Evolutionary conservation across 2,888 invertebrate genomes (phyloP).

Genomic region (Parascotia fuliginaria): DNA sequence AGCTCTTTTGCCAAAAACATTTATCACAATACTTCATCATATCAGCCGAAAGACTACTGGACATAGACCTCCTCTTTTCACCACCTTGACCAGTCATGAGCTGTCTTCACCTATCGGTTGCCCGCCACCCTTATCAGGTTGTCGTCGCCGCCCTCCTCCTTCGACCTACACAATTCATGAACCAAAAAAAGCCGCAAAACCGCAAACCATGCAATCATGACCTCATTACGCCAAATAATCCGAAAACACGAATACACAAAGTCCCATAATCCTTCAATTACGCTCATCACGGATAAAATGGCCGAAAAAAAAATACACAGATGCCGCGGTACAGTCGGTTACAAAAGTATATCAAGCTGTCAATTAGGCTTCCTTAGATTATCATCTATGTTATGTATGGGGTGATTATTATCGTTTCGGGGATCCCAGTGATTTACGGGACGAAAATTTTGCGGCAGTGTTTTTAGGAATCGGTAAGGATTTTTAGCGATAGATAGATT

Average conservation of each 20-base stretch:
- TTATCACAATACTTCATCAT: too few species aligned
- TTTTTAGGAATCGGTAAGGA: neutral
- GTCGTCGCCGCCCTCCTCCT: too few species aligned
- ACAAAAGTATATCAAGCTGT: slow-evolving; percentile 68
- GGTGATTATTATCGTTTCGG: slow-evolving; percentile 52
- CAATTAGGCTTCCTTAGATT: slow-evolving; percentile 69
- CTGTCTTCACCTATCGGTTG: too few species aligned
- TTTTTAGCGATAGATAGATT: slow-evolving; percentile 13
- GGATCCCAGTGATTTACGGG: slow-evolving; percentile 50
- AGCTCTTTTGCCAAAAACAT: too few species aligned
- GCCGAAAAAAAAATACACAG: slow-evolving; percentile 12
- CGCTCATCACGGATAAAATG: slow-evolving; percentile 1
- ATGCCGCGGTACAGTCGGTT: slow-evolving; percentile 39
- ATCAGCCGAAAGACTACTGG: too few species aligned
- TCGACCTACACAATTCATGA: too few species aligned
- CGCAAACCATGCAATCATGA: too few species aligned
- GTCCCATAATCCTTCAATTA: neutral
- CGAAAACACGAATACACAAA: neutral
- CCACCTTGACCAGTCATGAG: too few species aligned
- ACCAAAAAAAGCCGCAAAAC: too few species aligned
- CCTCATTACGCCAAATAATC: neutral
- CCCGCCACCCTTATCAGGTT: too few species aligned
- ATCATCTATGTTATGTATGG: slow-evolving; percentile 62
- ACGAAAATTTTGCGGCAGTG: slow-evolving; percentile 48
- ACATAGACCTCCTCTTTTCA: too few species aligned